A percentile compares a stretch with the other conserved stretches of the same genome.
phyloP scores from a whole-genome alignment of 2,797 vertebrate species.

The Trachops cirrhosus region DNA sequence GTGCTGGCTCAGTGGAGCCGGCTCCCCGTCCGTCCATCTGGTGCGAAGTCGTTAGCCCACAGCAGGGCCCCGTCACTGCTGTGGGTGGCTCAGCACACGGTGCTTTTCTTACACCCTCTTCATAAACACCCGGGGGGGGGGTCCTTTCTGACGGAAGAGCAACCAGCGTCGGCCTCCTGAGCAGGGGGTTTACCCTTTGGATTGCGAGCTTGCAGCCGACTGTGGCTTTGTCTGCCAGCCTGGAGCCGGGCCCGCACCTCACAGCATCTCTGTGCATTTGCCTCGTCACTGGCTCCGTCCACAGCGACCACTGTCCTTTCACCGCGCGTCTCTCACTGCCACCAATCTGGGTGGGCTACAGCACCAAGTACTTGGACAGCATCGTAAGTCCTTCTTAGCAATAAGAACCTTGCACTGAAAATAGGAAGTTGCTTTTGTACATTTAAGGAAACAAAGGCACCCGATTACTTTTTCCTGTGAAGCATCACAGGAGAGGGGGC shows the following conservation, averaged over 20 bases:
- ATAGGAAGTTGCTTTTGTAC: neutral
- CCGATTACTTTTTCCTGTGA: neutral
- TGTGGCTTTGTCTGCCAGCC: neutral
- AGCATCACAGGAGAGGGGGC: too few species aligned
- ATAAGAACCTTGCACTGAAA: neutral
- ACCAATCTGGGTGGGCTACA: neutral
- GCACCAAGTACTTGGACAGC: neutral
- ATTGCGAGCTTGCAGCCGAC: neutral
- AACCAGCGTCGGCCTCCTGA: neutral
- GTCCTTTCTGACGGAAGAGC: neutral
- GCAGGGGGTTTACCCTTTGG: neutral
- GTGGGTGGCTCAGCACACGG: neutral
- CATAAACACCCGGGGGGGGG: neutral
- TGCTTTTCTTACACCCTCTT: neutral
- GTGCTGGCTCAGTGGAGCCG: neutral
- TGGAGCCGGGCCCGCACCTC: neutral
- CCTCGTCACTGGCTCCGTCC: neutral
- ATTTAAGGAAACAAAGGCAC: neutral
- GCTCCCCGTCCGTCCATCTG: neutral
- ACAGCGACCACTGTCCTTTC: too few species aligned
- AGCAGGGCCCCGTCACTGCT: neutral
- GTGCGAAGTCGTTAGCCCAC: neutral
- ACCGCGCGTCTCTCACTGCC: neutral
- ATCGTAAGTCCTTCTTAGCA: neutral
- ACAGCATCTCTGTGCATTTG: neutral